Base-by-base conservation (phyloP, 1,140 invertebrate species). In the Armadillidium nasatum region DNA sequence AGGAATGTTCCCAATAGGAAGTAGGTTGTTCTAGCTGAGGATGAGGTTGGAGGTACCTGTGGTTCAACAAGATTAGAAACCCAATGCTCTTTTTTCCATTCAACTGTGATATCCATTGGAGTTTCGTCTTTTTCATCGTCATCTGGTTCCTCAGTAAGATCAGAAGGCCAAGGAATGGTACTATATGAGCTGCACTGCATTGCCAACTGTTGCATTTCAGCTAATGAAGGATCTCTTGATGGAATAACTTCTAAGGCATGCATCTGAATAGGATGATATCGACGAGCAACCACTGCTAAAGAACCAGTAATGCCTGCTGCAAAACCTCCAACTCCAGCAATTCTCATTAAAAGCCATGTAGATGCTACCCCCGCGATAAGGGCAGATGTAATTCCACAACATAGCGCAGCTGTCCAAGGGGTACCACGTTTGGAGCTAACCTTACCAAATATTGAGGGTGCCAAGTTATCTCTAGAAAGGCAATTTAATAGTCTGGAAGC, bases 1-100 rank as follows among this genome's bases (percentile, higher is more conserved):
- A 76, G 68, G 33, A 73, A 78, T 19, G 77, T 78, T 13, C 44
- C 71, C 77, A 78, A 45, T 2, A 78, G 74, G 74, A 78, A 78
- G 50, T 74, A 60, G 4, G 77, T 72, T 23, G 77, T 78, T 44
- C 74, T 19, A 71, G 74, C 75, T 4, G 77, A 75, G 33, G 46
- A 44, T 70, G 74, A 73, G 0, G 77, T 76, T 66, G 77, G 77
- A 23, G 77, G 77, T 23, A 60, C 72, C 44, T 74, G 77, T 3
- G 77, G 77, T 22, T 78, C 77, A 3, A 74, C 22, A 9, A 78
- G 46, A 9, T 70, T 19, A 0, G 77, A 76, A 13, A 69, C 46
- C 71, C 77, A 78, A 7, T 60, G 13, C 13, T 71, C 74, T 3
- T 45, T 71, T 45, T 71, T 46, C 77, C 77, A 78, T 23, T 76